Conservation (phyloP, 2,797 vertebrate species). For the Lophotriccus pileatus region DNA sequence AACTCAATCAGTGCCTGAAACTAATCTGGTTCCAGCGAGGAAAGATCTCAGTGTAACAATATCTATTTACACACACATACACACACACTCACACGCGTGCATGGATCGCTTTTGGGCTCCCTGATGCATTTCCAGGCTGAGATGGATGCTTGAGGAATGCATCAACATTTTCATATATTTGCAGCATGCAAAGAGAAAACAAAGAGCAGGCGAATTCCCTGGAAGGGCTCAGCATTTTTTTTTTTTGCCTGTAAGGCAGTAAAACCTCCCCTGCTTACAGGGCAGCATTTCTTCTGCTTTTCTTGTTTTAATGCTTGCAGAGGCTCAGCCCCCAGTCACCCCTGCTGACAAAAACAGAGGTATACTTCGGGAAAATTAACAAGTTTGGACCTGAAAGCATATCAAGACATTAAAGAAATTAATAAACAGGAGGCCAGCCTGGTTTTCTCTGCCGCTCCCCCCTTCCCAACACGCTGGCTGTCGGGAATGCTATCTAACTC, state of each 20-base stretch:
- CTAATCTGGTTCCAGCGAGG: conserved; percentile 18
- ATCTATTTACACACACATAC: background rate
- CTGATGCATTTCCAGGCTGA: background rate
- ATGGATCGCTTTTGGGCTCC: background rate
- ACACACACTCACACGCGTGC: accelerated
- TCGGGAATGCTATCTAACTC: conserved; percentile 34
- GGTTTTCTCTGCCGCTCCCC: background rate
- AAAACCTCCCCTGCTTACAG: background rate
- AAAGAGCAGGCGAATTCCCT: background rate
- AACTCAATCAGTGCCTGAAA: conserved; percentile 62
- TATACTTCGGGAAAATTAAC: background rate
- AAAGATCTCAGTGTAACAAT: background rate
- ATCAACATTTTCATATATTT: background rate
- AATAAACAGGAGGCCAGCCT: background rate
- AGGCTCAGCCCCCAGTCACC: background rate
- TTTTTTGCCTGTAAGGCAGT: background rate
- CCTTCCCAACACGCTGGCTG: background rate
- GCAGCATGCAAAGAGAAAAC: background rate
- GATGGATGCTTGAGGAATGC: background rate
- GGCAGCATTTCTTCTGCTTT: background rate
- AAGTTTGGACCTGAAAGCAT: background rate
- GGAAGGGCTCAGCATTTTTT: background rate
- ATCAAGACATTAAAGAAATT: background rate
- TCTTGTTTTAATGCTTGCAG: background rate
- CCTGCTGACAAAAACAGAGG: background rate